phyloP scores from a whole-genome alignment of 2,797 vertebrate genomes.

The Manis pentadactyla region DNA sequence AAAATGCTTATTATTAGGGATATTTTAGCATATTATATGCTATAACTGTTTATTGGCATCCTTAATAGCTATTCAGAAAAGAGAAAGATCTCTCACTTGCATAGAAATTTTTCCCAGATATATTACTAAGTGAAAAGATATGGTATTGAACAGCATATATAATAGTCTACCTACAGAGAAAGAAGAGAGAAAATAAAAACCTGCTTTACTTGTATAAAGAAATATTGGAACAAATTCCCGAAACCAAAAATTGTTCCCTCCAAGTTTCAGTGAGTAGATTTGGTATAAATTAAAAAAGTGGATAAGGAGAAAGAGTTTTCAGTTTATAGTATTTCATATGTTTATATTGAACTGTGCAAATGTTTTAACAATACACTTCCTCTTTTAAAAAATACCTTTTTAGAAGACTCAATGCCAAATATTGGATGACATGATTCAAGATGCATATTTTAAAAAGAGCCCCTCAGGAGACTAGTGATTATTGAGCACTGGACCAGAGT shows the following conservation, averaged over 20 bases:
- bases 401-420: background rate
- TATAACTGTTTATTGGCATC: background rate
- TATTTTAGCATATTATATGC: background rate
- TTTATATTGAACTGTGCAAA: background rate
- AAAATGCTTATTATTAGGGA: background rate
- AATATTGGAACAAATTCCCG: background rate
- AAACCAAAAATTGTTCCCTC: background rate
- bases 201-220: background rate
- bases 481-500: background rate
- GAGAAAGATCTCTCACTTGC: background rate
- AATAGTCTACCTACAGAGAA: background rate
- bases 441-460: background rate
- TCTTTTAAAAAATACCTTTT: background rate
- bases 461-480: background rate
- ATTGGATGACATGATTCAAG: background rate
- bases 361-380: background rate
- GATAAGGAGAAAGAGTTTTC: background rate
- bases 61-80: background rate
- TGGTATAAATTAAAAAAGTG: background rate
- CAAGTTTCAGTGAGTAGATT: background rate
- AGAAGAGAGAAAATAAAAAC: background rate
- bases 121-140: background rate
- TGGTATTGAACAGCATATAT: background rate
- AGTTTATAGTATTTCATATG: background rate
- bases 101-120: background rate